Evolutionary conservation across 2,888 invertebrate genomes (phyloP).

Genomic region (Mantis religiosa): DNA sequence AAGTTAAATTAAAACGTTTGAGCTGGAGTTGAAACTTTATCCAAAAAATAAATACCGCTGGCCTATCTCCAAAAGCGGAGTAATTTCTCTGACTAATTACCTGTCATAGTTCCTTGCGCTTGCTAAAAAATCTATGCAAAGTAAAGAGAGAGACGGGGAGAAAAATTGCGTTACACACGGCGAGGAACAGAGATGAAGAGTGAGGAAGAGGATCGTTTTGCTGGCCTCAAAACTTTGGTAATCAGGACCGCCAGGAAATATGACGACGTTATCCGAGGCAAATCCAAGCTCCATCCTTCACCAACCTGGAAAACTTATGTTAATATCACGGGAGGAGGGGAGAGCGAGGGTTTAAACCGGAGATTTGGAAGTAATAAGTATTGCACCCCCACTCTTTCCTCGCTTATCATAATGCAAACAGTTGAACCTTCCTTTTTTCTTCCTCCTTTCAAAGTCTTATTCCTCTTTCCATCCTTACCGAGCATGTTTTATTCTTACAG

Average conservation of each 20-base stretch:
- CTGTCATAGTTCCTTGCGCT: background rate
- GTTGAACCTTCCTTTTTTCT: background rate
- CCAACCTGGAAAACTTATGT: background rate
- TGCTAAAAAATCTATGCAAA: background rate
- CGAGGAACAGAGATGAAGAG: background rate
- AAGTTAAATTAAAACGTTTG: background rate
- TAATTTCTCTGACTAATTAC: background rate
- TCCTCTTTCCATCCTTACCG: background rate
- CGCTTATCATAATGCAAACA: background rate
- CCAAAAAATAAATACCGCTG: background rate
- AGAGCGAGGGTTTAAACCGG: background rate
- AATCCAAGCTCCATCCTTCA: background rate
- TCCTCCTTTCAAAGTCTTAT: background rate
- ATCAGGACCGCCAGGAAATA: slow-evolving; percentile 2
- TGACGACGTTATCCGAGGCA: background rate
- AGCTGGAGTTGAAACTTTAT: background rate
- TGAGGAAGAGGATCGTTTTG: background rate
- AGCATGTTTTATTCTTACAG: background rate
- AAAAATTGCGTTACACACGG: background rate
- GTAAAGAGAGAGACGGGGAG: background rate
- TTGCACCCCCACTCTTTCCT: background rate
- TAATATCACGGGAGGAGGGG: background rate
- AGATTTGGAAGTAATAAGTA: background rate
- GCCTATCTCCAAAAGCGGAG: background rate
- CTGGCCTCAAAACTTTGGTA: slow-evolving; percentile 7